Percentiles rank a stretch among this genome's conserved stretches.
These are phyloP conservation scores for Rhogogaster chlorosoma DNA, from an alignment of 2,888 invertebrate genomes.

Conservation along the genomic window DNA sequence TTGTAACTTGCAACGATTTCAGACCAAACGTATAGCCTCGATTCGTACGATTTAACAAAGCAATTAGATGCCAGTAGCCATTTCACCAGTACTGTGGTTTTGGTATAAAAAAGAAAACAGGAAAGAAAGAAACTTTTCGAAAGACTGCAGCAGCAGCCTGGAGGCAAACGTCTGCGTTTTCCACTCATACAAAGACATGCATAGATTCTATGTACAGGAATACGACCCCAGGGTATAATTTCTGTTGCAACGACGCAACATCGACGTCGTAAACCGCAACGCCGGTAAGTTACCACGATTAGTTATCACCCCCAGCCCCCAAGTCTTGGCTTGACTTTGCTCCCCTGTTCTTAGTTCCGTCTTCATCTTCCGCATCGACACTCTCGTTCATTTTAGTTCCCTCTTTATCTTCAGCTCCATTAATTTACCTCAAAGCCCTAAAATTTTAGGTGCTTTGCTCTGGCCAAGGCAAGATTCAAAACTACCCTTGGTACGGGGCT, in stretches of 20 bases:
- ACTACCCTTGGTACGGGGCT: not conserved
- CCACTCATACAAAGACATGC: not conserved
- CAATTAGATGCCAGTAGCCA: too few species aligned
- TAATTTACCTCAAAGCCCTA: not conserved
- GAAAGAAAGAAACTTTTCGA: not conserved
- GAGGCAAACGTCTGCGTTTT: not conserved
- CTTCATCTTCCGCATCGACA: not conserved
- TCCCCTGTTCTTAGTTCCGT: not conserved
- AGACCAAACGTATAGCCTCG: too few species aligned
- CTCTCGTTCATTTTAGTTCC: not conserved
- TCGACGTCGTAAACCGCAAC: slow-evolving; percentile 41
- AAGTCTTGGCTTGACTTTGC: not conserved
- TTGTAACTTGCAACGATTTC: not conserved
- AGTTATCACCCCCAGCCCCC: slow-evolving; percentile 16
- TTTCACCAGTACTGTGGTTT: too few species aligned
- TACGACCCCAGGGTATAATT: slow-evolving; percentile 31
- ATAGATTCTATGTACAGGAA: not conserved
- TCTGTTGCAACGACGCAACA: slow-evolving; percentile 33
- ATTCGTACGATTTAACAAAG: too few species aligned
- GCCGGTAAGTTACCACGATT: slow-evolving; percentile 29
- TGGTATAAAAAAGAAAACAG: too few species aligned
- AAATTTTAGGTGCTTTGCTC: not conserved
- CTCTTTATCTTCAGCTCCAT: not conserved
- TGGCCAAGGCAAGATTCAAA: not conserved
- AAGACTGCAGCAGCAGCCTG: not conserved